Percentiles rank a stretch among this genome's conserved stretches.
These are phyloP conservation scores for Oligia strigilis DNA, from an alignment of 2,888 invertebrate genomes.

Conservation along the genomic window DNA sequence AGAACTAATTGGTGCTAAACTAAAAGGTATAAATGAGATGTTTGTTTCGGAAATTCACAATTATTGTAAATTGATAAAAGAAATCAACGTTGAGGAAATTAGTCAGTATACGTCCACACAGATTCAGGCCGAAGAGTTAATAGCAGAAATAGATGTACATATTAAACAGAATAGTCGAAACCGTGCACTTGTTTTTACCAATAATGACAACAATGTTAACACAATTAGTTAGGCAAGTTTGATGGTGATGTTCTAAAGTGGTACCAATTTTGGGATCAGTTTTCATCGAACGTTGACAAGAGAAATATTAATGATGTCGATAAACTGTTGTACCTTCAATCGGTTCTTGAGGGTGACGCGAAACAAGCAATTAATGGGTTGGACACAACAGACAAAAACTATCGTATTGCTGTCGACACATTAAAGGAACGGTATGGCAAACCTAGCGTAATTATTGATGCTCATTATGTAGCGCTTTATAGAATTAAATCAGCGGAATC, in stretches of 20 bases:
- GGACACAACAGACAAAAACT: too few relatives aligned
- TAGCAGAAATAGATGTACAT: too few relatives aligned
- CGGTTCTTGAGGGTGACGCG: too few relatives aligned
- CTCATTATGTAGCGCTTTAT: conserved; percentile 9
- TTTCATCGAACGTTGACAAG: conserved; percentile 11
- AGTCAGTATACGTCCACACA: too few relatives aligned
- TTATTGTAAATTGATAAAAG: conserved; percentile 1
- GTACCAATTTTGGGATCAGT: conserved; percentile 22
- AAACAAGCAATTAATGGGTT: too few relatives aligned
- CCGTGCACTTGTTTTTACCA: too few relatives aligned
- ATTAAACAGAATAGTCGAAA: too few relatives aligned
- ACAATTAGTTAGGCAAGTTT: neutral
- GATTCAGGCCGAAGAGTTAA: too few relatives aligned
- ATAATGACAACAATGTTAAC: too few relatives aligned
- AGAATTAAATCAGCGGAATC: neutral
- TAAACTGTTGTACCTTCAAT: conserved; percentile 4
- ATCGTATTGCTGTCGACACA: too few relatives aligned
- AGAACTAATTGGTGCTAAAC: neutral
- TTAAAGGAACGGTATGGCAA: neutral
- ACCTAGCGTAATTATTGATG: conserved; percentile 11
- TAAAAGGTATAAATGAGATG: conserved; percentile 6
- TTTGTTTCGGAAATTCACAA: conserved; percentile 4
- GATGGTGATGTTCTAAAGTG: conserved; percentile 7
- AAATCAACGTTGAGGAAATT: neutral
- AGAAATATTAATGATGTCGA: conserved; percentile 11